Conservation (phyloP, 2,888 invertebrate species). For the Cacoxenus indagator region DNA sequence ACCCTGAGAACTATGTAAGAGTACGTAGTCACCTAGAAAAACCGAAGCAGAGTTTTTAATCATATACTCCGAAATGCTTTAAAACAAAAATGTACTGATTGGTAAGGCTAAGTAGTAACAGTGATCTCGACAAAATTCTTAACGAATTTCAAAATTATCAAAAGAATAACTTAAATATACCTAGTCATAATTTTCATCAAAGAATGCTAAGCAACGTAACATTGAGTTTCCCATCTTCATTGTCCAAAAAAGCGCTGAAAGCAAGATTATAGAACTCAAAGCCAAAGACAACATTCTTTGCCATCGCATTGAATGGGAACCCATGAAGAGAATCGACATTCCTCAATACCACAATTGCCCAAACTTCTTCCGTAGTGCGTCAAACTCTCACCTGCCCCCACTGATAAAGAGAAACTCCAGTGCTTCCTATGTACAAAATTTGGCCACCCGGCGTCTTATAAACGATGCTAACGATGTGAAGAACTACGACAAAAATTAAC, state of each 20-base stretch:
- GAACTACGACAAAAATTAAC: not conserved
- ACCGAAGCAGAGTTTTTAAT: not conserved
- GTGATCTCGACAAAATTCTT: not conserved
- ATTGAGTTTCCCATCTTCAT: slow-evolving; percentile 13
- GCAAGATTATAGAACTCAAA: not conserved
- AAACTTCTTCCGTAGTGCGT: not conserved
- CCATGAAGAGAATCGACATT: not conserved
- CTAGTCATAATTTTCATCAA: too few species aligned
- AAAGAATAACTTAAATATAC: slow-evolving; percentile 12
- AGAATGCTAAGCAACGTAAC: not conserved
- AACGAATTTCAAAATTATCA: slow-evolving; percentile 7
- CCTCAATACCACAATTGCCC: not conserved
- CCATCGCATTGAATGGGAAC: not conserved
- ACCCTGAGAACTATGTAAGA: too few species aligned
- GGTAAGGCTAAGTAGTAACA: slow-evolving; percentile 12
- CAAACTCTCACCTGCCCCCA: not conserved
- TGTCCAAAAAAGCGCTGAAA: slow-evolving; percentile 16
- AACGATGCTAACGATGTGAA: not conserved
- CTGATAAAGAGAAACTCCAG: not conserved
- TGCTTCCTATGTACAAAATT: not conserved
- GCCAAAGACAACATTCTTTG: not conserved
- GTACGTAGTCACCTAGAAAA: slow-evolving; percentile 6
- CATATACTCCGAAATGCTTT: slow-evolving; percentile 16
- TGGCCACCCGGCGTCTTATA: too few species aligned
- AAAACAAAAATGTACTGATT: slow-evolving; percentile 15